Percentiles rank a stretch among this genome's conserved stretches.
These are phyloP conservation scores for Geococcyx californianus DNA, from an alignment of 2,113 vertebrate species.

Conservation along the genomic window DNA sequence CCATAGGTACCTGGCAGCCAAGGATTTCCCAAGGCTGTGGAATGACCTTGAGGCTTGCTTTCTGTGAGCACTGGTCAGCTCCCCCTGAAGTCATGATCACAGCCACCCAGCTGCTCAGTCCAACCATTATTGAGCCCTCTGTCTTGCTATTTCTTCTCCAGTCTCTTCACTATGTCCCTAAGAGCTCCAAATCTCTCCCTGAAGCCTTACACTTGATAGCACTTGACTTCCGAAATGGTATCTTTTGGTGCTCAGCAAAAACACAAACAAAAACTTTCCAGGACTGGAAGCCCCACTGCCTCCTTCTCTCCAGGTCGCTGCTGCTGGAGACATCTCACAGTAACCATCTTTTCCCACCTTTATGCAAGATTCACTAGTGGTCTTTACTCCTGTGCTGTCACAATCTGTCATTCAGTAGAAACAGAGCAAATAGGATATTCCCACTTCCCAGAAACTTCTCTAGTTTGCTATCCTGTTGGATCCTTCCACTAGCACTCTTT, in stretches of 20 bases:
- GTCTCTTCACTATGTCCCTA: not conserved
- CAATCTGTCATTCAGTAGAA: not conserved
- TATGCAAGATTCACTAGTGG: not conserved
- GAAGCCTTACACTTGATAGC: not conserved
- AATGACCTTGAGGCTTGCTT: not conserved
- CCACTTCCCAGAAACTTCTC: not conserved
- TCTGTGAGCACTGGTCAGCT: not conserved
- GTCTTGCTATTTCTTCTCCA: not conserved
- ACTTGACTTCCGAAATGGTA: not conserved
- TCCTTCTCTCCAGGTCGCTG: not conserved
- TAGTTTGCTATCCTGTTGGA: not conserved
- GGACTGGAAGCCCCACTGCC: too few species aligned
- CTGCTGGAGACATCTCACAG: not conserved
- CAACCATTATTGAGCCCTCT: rapidly evolving
- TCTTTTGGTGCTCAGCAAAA: not conserved
- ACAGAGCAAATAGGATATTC: not conserved
- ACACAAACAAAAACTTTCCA: not conserved
- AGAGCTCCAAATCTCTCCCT: not conserved
- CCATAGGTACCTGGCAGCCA: rapidly evolving
- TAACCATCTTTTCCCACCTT: not conserved
- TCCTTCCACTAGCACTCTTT: not conserved
- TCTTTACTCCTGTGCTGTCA: not conserved
- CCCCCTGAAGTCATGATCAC: not conserved
- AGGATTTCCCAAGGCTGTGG: not conserved
- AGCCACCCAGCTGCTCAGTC: not conserved